phyloP scores from a whole-genome alignment of 2,888 invertebrate genomes.

The Chloroclystis v-ata region DNA sequence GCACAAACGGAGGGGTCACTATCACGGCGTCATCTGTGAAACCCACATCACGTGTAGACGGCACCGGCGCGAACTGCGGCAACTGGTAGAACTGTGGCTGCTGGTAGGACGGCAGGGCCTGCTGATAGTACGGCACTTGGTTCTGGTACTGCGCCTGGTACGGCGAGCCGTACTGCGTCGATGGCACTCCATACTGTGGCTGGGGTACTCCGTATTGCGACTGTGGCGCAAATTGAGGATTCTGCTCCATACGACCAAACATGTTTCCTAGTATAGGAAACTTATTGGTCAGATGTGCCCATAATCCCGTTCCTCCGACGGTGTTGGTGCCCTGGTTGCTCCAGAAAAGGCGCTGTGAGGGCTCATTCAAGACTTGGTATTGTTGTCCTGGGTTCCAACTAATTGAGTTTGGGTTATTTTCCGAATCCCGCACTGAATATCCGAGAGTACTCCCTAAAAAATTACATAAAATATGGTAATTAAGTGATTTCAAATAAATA shows the following conservation, averaged over 20 bases:
- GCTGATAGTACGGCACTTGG: slow-evolving; percentile 35
- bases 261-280: slow-evolving; percentile 64
- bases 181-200: slow-evolving; percentile 34
- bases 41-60: slow-evolving; percentile 58
- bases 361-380: slow-evolving; percentile 42
- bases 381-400: slow-evolving; percentile 39
- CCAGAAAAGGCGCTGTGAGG: slow-evolving; percentile 66
- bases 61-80: slow-evolving; percentile 42
- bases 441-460: slow-evolving; percentile 60
- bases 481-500: background rate
- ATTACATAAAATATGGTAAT: slow-evolving; percentile 14
- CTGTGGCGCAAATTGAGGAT: slow-evolving; percentile 52
- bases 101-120: slow-evolving; percentile 33
- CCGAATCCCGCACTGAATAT: slow-evolving; percentile 47
- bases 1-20: slow-evolving; percentile 65
- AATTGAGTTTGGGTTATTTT: no score
- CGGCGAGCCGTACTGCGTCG: slow-evolving; percentile 29
- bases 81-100: slow-evolving; percentile 18
- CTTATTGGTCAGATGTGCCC: slow-evolving; percentile 66
- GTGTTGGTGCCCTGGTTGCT: slow-evolving; percentile 62
- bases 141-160: slow-evolving; percentile 29
- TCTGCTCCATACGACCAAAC: slow-evolving; percentile 66
- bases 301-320: slow-evolving; percentile 66
- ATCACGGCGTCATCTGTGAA: slow-evolving; percentile 70
- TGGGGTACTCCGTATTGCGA: slow-evolving; percentile 50